phyloP scores from a whole-genome alignment of 1,140 invertebrate species.

The Procambarus virginalis region DNA sequence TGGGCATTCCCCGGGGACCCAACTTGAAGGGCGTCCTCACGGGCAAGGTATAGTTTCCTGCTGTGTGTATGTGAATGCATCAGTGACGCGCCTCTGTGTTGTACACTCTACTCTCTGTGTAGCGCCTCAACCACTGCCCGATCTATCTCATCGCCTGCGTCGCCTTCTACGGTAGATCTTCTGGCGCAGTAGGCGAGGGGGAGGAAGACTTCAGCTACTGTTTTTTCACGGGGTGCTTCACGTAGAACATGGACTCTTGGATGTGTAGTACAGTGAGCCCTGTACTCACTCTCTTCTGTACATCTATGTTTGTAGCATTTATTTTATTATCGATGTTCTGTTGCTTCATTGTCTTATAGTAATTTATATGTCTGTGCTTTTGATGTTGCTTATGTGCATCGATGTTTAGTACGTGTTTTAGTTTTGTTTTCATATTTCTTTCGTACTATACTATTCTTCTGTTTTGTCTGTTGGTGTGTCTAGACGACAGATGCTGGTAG shows the following conservation, averaged over 20 bases:
- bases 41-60: neutral
- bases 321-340: constrained; percentile 7
- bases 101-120: neutral
- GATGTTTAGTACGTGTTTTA: no score
- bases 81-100: neutral
- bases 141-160: neutral
- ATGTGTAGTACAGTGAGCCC: no score
- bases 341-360: neutral
- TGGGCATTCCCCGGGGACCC: neutral
- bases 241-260: neutral
- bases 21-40: neutral
- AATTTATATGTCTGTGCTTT: neutral
- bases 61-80: neutral
- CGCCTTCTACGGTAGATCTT: constrained; percentile 6
- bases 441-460: no score
- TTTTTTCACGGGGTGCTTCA: neutral
- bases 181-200: neutral
- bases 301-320: neutral
- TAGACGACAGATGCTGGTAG: no score
- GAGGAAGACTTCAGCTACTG: neutral
- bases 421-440: no score
- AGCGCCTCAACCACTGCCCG: neutral
- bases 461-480: no score
- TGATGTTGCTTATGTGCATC: no score
- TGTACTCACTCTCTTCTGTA: no score